Conservation (phyloP, 2,113 vertebrate genomes). For the Leiothrix lutea region DNA sequence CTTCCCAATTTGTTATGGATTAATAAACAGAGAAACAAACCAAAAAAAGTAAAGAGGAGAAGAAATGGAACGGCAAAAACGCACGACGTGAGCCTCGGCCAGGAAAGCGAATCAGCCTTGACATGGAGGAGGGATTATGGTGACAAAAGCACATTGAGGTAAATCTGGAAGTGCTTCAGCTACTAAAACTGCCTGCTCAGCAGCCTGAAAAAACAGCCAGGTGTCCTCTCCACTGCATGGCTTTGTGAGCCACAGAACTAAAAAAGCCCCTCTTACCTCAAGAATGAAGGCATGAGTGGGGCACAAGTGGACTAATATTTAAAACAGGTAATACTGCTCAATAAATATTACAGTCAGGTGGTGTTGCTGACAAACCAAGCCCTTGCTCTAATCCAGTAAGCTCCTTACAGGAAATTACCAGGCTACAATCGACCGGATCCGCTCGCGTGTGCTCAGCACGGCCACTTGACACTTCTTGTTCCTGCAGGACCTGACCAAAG, state of each 20-base stretch:
- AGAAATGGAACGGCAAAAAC: not conserved
- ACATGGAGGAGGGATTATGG: constrained; percentile 46
- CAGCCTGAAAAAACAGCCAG: not conserved
- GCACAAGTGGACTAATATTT: constrained; percentile 9
- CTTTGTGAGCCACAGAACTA: not conserved
- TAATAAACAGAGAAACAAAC: not conserved
- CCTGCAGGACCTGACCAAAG: not conserved
- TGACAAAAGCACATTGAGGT: constrained; percentile 51
- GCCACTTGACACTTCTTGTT: not conserved
- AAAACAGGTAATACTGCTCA: constrained; percentile 42
- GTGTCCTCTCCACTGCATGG: not conserved
- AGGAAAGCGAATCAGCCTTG: not conserved
- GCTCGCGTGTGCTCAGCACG: not conserved
- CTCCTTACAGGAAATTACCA: constrained; percentile 65
- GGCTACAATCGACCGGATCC: not conserved
- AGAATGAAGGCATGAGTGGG: not conserved
- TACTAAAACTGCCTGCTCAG: constrained; percentile 25
- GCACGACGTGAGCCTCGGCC: not conserved
- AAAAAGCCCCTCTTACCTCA: not conserved
- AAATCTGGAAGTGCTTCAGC: constrained; percentile 62
- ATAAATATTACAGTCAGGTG: constrained; percentile 40
- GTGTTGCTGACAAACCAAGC: constrained; percentile 55
- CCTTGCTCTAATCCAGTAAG: constrained; percentile 68
- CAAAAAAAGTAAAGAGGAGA: not conserved
- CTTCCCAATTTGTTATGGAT: not conserved